Conservation (phyloP, 2,113 vertebrate genomes). For the Pandion haliaetus region DNA sequence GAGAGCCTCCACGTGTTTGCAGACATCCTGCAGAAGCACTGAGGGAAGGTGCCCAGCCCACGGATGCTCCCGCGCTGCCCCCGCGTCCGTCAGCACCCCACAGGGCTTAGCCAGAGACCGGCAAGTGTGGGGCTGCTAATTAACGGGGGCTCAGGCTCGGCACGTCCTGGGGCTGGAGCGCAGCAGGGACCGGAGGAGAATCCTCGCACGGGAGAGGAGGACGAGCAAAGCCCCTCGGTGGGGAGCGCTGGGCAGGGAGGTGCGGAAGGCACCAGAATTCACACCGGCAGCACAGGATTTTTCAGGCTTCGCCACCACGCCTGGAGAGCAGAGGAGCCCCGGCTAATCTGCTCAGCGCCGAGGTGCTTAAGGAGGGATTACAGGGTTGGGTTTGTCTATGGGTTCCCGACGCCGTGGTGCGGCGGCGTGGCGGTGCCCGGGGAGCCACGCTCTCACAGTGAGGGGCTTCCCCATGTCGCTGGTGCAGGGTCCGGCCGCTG, state of each 20-base stretch:
- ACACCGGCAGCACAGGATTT: neutral
- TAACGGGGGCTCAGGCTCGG: neutral
- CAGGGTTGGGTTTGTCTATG: neutral
- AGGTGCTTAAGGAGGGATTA: neutral
- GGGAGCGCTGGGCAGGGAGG: neutral
- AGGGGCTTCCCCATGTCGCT: neutral
- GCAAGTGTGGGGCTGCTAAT: neutral
- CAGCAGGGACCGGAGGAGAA: neutral
- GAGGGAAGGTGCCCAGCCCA: neutral
- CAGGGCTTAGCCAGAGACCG: neutral
- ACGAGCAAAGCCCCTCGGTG: rapidly evolving
- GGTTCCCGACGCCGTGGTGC: neutral
- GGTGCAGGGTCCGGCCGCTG: rapidly evolving
- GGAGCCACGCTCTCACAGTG: neutral
- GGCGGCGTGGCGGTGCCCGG: neutral
- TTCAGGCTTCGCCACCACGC: neutral
- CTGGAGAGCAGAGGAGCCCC: neutral
- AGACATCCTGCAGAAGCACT: rapidly evolving
- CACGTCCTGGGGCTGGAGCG: rapidly evolving
- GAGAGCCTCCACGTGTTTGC: neutral
- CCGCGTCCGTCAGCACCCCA: neutral
- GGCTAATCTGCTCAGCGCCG: neutral
- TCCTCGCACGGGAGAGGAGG: rapidly evolving
- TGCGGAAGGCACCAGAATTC: neutral
- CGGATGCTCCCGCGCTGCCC: neutral